These are phyloP conservation scores for Lasioglossum pauxillum DNA, from an alignment of 2,888 invertebrate species.

Conservation along the genomic window DNA sequence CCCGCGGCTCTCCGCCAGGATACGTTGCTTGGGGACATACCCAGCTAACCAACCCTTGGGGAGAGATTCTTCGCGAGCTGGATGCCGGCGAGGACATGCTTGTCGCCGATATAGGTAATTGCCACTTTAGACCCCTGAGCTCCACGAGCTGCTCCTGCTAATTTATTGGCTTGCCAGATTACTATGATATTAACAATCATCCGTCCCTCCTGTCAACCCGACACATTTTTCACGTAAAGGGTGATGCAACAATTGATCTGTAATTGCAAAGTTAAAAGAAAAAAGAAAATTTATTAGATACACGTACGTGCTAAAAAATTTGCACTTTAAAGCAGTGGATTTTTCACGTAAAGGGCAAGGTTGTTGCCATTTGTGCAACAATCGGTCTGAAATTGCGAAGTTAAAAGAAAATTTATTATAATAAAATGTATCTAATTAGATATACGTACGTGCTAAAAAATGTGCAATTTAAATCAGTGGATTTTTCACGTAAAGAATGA, in stretches of 20 bases:
- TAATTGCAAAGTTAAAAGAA: background rate
- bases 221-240: background rate
- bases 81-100: slow-evolving; percentile 90
- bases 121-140: slow-evolving; percentile 5
- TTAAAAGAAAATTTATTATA: no score
- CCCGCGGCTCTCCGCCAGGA: slow-evolving; percentile 89
- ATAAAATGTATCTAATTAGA: no score
- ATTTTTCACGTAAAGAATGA: no score
- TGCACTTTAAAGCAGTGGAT: no score
- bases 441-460: no score
- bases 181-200: background rate
- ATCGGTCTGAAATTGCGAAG: no score
- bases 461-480: no score
- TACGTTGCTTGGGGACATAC: slow-evolving; percentile 97
- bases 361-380: no score
- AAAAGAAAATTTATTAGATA: no score
- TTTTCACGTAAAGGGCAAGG: no score
- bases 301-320: no score
- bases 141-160: background rate
- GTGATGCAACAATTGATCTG: background rate
- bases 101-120: slow-evolving; percentile 90
- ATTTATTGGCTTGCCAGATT: background rate
- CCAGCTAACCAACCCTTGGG: slow-evolving; percentile 94
- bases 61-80: slow-evolving; percentile 89
- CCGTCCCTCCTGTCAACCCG: background rate